Evolutionary conservation across 1,140 invertebrate species (phyloP), one percentile per base, ranked within the genome.

Genomic region (Globodera ellingtonae): DNA sequence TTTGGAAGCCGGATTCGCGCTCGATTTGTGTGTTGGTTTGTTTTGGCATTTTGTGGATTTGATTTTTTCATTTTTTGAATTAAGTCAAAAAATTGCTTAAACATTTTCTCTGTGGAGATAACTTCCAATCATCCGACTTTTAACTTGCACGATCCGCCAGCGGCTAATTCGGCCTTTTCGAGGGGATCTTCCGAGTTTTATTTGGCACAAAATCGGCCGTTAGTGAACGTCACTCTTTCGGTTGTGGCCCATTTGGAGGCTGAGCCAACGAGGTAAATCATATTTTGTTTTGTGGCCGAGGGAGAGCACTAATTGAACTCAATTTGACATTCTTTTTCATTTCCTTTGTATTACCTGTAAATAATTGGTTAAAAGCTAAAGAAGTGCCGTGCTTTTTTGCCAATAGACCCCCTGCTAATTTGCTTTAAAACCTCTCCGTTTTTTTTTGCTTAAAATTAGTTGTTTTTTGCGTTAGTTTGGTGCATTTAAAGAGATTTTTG

Each of bases 1-100:
- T 80, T 76, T 85, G 84, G 84, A 67, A 81, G 56, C 85, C 85
- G 48, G 78, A 86, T 75, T 86, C 85, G 46, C 56, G 65, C 18
- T 66, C 84, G 1, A 82, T 85, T 79, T 87, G 83, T 52, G 82
- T 85, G 10, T 74, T 75, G 56, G 84, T 85, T 21, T 56, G 81
- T 79, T 47, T 35, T 3, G 35, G 3, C 35, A 35, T 35, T 35
- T 24, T 8, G 71, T 67, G n/a, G 8, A 48, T 13, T 62, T 18
- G 15, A 62, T 62, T 62, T 66, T 66, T 44, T 21, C 24, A 0
- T 5, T 15, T 59, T 75, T 15, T 59, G 74, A 65, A 6, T 13
- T 84, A 85, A 84, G 10, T 70, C 52, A 3, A 79, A 74, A 13
- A 73, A 87, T 72, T 85, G 50, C 69, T 70, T 87, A 6, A 83